phyloP scores from a whole-genome alignment of 2,888 invertebrate species.

The Apoda limacodes region DNA sequence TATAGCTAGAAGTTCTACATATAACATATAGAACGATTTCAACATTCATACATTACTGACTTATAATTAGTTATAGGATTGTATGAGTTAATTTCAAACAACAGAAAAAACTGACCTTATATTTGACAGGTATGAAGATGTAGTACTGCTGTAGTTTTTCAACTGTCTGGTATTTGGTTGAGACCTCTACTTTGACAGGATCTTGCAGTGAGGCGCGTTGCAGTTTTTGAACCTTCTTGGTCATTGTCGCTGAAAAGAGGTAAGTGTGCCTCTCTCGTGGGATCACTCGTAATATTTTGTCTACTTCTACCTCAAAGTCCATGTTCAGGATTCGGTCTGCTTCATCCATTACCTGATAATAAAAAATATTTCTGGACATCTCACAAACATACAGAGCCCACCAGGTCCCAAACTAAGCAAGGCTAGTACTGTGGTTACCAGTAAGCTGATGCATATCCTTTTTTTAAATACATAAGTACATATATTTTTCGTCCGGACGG shows the following conservation, averaged over 20 bases:
- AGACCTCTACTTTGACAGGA: constrained; percentile 96
- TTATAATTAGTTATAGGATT: too few species aligned
- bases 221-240: constrained; percentile 94
- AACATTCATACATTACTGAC: too few species aligned
- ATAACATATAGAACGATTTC: too few species aligned
- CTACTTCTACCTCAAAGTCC: constrained; percentile 98
- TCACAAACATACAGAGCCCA: too few species aligned
- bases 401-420: too few species aligned
- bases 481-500: too few species aligned
- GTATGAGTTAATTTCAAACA: too few species aligned
- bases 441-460: too few species aligned
- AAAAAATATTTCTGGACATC: too few species aligned
- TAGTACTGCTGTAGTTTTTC: constrained; percentile 96
- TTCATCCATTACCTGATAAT: constrained; percentile 92
- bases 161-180: constrained; percentile 97
- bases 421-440: too few species aligned
- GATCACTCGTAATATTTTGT: constrained; percentile 91
- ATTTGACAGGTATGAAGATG: constrained; percentile 94
- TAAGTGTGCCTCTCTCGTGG: constrained; percentile 93
- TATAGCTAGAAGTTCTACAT: too few species aligned
- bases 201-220: constrained; percentile 95
- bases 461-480: too few species aligned
- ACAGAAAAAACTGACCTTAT: constrained; percentile 74
- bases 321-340: constrained; percentile 98
- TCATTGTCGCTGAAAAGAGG: constrained; percentile 99